These are phyloP conservation scores for Archivesica marissinica DNA, from an alignment of 1,140 invertebrate genomes.

Conservation along the genomic window DNA sequence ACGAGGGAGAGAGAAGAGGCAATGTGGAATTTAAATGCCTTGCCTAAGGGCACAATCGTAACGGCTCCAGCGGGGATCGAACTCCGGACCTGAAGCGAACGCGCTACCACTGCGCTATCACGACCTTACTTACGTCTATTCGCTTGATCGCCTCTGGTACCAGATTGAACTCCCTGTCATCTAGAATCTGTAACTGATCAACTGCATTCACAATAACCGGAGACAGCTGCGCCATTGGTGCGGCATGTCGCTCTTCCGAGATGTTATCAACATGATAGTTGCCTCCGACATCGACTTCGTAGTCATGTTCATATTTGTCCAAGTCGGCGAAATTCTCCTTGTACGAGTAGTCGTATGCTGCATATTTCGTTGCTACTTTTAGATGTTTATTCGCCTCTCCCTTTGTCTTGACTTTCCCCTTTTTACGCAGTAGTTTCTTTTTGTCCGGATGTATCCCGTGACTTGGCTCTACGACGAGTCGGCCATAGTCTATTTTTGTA, in stretches of 20 bases:
- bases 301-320: not conserved
- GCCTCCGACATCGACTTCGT: not conserved
- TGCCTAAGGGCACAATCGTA: too few species aligned
- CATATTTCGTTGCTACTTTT: not conserved
- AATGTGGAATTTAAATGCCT: too few species aligned
- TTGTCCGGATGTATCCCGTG: not conserved
- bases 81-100: too few species aligned
- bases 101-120: too few species aligned
- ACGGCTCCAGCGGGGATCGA: too few species aligned
- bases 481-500: slow-evolving; percentile 4
- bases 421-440: slow-evolving; percentile 19
- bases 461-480: not conserved
- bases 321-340: not conserved
- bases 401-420: slow-evolving; percentile 15
- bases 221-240: not conserved
- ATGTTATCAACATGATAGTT: not conserved
- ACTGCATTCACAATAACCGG: slow-evolving; percentile 8
- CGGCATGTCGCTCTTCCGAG: not conserved
- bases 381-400: slow-evolving; percentile 34
- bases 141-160: slow-evolving; percentile 2
- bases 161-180: slow-evolving; percentile 17
- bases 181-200: slow-evolving; percentile 13
- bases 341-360: not conserved
- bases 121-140: slow-evolving; percentile 34
- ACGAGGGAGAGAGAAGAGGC: too few species aligned